Evolutionary conservation across 1,140 invertebrate species (phyloP).

Genomic region (Eulimnadia texana): DNA sequence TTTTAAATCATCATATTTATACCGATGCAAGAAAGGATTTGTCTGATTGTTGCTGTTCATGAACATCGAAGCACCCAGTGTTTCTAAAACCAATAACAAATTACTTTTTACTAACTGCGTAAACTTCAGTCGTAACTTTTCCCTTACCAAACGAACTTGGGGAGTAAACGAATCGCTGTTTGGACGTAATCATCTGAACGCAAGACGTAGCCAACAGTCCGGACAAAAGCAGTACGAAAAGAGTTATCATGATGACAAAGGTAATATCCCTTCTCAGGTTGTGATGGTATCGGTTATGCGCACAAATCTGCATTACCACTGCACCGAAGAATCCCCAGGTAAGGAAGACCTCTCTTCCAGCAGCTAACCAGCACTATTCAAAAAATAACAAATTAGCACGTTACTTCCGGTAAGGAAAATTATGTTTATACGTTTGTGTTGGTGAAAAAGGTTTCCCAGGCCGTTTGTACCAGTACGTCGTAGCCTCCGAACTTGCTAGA

Average conservation of each 20-base stretch:
- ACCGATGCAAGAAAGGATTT: not conserved
- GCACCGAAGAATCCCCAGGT: conserved; percentile 79
- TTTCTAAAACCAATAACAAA: no score
- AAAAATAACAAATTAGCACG: not conserved
- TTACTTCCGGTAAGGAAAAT: no score
- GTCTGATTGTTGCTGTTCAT: not conserved
- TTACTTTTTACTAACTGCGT: no score
- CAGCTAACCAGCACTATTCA: conserved; percentile 64
- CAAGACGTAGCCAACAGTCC: conserved; percentile 68
- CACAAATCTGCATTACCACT: conserved; percentile 59
- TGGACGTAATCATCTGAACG: conserved; percentile 50
- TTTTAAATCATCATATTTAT: not conserved
- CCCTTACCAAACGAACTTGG: conserved; percentile 72
- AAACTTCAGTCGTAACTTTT: no score
- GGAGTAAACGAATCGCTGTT: conserved; percentile 49
- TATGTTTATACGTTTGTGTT: conserved; percentile 41
- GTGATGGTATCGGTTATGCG: conserved; percentile 43
- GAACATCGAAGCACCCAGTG: not conserved
- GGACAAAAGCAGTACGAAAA: conserved; percentile 52
- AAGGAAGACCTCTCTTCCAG: conserved; percentile 70
- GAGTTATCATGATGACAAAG: conserved; percentile 57
- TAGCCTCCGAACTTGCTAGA: conserved; percentile 34
- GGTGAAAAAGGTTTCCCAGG: conserved; percentile 68
- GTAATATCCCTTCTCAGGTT: conserved; percentile 59
- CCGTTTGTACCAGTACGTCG: conserved; percentile 54